Conservation (phyloP, 1,140 invertebrate species). For the Trypoxylus dichotomus region DNA sequence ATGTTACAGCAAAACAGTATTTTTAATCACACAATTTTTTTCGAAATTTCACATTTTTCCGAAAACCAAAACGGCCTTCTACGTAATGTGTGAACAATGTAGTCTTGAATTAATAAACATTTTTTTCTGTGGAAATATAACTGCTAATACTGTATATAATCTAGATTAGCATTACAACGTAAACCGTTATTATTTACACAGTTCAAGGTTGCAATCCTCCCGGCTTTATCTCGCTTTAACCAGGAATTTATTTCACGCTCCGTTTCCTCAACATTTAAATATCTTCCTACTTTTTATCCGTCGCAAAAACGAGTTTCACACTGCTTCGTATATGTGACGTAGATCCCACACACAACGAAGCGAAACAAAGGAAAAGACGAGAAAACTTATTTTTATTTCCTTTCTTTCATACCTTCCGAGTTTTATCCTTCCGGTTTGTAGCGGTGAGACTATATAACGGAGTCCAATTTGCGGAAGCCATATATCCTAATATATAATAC, state of each 20-base stretch:
- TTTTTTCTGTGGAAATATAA: too few relatives aligned
- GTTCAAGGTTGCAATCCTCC: neutral
- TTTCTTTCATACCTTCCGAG: neutral
- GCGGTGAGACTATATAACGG: neutral
- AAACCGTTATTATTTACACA: neutral
- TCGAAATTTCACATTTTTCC: too few relatives aligned
- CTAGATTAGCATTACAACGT: neutral
- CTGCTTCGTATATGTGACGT: neutral
- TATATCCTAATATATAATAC: constrained; percentile 2
- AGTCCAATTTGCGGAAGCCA: neutral
- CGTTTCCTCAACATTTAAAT: neutral
- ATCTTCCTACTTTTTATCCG: constrained; percentile 6
- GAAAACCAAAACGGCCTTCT: too few relatives aligned
- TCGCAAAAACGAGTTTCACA: neutral
- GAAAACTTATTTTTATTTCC: neutral
- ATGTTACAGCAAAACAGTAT: too few relatives aligned
- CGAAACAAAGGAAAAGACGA: neutral
- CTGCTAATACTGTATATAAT: neutral
- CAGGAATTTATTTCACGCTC: constrained; percentile 6
- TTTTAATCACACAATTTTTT: too few relatives aligned
- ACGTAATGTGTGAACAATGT: too few relatives aligned
- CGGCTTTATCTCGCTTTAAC: neutral
- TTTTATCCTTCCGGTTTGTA: constrained; percentile 2
- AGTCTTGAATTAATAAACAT: too few relatives aligned
- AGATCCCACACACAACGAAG: neutral